phyloP scores from a whole-genome alignment of 53 echinoderm and acorn worm genomes.

The Arbacia lixula region DNA sequence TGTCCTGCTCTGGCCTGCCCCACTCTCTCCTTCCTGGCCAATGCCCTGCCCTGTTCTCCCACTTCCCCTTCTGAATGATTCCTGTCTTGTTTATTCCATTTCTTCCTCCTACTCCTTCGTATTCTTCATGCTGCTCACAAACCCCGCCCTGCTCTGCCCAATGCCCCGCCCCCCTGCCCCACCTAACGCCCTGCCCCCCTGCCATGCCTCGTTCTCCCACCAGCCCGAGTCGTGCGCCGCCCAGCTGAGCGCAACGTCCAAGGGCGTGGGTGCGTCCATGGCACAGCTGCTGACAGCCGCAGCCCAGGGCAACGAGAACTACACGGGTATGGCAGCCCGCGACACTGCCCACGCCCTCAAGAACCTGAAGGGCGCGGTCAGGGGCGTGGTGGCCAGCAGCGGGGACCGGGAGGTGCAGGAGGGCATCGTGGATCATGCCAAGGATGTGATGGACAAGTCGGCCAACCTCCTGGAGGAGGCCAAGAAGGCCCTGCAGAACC shows the following conservation, averaged over 20 bases:
- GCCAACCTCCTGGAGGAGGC: slow-evolving; percentile 83
- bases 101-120: not conserved
- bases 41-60: not conserved
- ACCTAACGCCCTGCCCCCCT: slow-evolving; percentile 6
- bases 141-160: not conserved
- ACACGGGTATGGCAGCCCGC: slow-evolving; percentile 94
- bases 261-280: slow-evolving; percentile 97
- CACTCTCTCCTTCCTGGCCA: not conserved
- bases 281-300: slow-evolving; percentile 95
- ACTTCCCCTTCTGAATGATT: slow-evolving; percentile 25
- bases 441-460: slow-evolving; percentile 94
- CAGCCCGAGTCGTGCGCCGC: slow-evolving; percentile 78
- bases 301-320: slow-evolving; percentile 94
- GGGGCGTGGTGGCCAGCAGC: slow-evolving; percentile 89
- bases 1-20: too few species aligned
- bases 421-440: slow-evolving; percentile 79
- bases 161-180: not conserved
- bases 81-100: not conserved
- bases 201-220: not conserved
- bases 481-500: slow-evolving; percentile 89
- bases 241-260: slow-evolving; percentile 90
- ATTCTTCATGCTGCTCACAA: not conserved
- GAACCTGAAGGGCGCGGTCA: slow-evolving; percentile 80
- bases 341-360: slow-evolving; percentile 92
- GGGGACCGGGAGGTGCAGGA: slow-evolving; percentile 65